Conservation (phyloP, 2,888 invertebrate genomes). For the Halictus ligatus region DNA sequence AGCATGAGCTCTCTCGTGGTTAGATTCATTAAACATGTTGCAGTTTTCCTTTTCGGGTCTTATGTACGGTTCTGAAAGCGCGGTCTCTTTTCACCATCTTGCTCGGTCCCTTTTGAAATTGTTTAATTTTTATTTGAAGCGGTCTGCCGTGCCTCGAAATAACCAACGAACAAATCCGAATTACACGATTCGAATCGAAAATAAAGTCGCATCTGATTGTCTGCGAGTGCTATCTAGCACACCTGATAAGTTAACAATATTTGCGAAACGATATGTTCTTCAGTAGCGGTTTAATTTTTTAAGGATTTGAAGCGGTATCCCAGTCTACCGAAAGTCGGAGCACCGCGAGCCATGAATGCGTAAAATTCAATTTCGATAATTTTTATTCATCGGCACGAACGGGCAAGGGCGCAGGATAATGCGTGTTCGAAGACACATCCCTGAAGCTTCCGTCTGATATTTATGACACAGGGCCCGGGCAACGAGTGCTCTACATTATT, state of each 20-base stretch:
- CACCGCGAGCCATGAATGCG: background rate
- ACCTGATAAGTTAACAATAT: too few relatives aligned
- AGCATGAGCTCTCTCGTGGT: background rate
- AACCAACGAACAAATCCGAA: background rate
- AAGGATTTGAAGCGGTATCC: too few relatives aligned
- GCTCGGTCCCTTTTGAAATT: background rate
- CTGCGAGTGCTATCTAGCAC: too few relatives aligned
- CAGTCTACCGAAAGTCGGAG: background rate
- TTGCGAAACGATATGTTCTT: too few relatives aligned
- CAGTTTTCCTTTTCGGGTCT: background rate
- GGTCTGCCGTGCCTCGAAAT: background rate
- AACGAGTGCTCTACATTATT: constrained; percentile 15
- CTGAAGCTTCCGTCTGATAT: background rate
- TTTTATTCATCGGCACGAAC: background rate
- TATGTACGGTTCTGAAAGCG: background rate
- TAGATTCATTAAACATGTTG: constrained; percentile 2
- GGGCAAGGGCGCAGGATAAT: background rate
- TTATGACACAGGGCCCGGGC: background rate
- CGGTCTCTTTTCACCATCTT: background rate
- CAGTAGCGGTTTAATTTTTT: too few relatives aligned
- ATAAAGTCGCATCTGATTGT: too few relatives aligned
- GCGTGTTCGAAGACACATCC: background rate
- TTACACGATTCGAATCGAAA: too few relatives aligned
- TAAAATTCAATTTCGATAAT: background rate
- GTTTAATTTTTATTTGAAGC: background rate